These are phyloP conservation scores for Acromyrmex echinatior DNA, from an alignment of 1,140 invertebrate genomes.

Conservation along the genomic window DNA sequence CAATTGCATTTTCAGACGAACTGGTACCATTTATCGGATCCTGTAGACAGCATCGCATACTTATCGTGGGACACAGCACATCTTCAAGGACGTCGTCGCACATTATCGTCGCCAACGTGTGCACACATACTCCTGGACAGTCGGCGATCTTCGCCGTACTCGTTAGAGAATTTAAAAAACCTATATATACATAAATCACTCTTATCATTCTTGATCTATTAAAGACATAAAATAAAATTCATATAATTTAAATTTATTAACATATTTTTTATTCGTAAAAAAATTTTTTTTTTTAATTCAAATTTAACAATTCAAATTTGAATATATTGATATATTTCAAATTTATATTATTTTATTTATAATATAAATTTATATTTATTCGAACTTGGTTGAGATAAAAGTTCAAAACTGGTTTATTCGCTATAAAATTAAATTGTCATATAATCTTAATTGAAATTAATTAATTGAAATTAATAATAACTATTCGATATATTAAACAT, in stretches of 20 bases:
- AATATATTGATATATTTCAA: too few species aligned
- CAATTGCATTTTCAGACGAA: slow-evolving; percentile 68
- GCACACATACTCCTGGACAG: slow-evolving; percentile 95
- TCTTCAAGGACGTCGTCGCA: slow-evolving; percentile 94
- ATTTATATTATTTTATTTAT: too few species aligned
- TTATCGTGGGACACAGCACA: slow-evolving; percentile 91
- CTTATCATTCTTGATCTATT: background rate
- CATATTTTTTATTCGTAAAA: too few species aligned
- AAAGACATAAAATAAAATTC: background rate
- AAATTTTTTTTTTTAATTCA: too few species aligned
- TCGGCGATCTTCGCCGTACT: slow-evolving; percentile 93
- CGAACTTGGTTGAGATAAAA: too few species aligned
- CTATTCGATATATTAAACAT: too few species aligned
- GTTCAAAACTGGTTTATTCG: too few species aligned
- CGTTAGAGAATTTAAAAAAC: slow-evolving; percentile 93
- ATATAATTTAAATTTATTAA: background rate
- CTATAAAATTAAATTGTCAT: too few species aligned
- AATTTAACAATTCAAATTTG: background rate
- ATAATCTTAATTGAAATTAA: too few species aligned
- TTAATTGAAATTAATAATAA: too few species aligned
- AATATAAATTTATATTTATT: too few species aligned
- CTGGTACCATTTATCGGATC: slow-evolving; percentile 86
- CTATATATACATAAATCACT: slow-evolving; percentile 85
- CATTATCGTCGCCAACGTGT: slow-evolving; percentile 93
- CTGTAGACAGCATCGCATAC: slow-evolving; percentile 94